Evolutionary conservation across 2,797 vertebrate genomes (phyloP), one percentile per base, ranked within the genome.

Genomic region (Xenops minutus): DNA sequence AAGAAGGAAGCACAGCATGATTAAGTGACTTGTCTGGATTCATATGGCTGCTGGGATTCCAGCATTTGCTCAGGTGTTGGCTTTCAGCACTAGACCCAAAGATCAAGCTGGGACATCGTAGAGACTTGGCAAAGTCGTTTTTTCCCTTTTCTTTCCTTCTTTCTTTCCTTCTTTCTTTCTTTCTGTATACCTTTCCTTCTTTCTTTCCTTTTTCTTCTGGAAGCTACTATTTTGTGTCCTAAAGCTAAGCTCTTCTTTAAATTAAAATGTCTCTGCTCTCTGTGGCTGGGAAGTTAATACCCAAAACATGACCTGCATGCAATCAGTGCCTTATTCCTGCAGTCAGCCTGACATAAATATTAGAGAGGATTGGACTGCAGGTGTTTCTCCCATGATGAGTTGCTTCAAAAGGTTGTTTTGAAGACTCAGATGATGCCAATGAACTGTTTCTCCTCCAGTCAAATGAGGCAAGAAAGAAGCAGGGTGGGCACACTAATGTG

Each of bases 21-120:
- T 89, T 83, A 85, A 97, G 39, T 80, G 81, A 75, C 34, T 80
- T 81, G 54, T 66, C 76, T 85, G 75, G 46, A 62, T 96, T 91
- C 66, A 36, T 22, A 15, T 30, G 43, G 32, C 81, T 91, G 68
- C 72, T 89, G 61, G 64, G 77, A 85, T 73, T 81, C 59, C 73
- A 85, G 77, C 59, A 67, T 92, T 93, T 89, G 59, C 61, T 89
- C 69, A 78, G 75, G 46, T 85, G 85, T 34, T 85, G 39, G 64
- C 56, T 83, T 73, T 64, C 56, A 92, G 54, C 30, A 22, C n/a
- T 58, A 77, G 52, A 72, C 58, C 27, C 29, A 71, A 44, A 54
- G 56, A 75, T 43, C 55, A 68, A 88, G 72, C 10, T 48, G 62
- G 62, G 26, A 58, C 46, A 39, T 2, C 64, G 29, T 24, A 52